Evolutionary conservation across 2,113 vertebrate species (phyloP).

Genomic region (Vidua chalybeata): DNA sequence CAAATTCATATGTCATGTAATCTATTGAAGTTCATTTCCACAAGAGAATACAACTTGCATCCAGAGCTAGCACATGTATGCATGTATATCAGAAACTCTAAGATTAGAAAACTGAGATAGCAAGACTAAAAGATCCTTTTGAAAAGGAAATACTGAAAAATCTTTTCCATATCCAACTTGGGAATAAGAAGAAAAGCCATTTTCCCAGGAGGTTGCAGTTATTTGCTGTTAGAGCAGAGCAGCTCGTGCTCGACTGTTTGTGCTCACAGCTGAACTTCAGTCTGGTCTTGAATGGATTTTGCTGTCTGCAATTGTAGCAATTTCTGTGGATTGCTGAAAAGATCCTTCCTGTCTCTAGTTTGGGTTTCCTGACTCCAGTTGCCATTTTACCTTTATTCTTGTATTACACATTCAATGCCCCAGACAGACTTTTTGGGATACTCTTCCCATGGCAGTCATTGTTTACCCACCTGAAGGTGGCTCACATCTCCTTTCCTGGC

Average conservation of each 20-base stretch:
- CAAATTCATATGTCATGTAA: neutral
- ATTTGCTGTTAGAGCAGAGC: neutral
- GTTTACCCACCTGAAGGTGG: neutral
- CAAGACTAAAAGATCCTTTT: neutral
- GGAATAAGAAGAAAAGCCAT: neutral
- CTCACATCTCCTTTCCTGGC: neutral
- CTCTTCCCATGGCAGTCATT: neutral
- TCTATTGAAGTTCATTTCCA: constrained; percentile 4
- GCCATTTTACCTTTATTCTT: neutral
- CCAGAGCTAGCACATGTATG: neutral
- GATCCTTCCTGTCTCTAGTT: neutral
- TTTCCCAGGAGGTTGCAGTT: neutral
- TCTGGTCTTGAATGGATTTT: neutral
- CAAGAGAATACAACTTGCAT: neutral
- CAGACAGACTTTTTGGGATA: neutral
- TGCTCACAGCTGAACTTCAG: neutral
- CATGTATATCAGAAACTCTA: neutral
- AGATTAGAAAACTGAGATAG: neutral
- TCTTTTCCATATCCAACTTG: neutral
- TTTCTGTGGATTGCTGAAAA: neutral
- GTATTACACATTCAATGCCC: neutral
- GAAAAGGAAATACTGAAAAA: neutral
- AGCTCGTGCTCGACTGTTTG: accelerated
- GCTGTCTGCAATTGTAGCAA: neutral
- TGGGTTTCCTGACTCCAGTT: neutral